phyloP scores from a whole-genome alignment of 2,888 invertebrate species.

The Thelaira solivaga region DNA sequence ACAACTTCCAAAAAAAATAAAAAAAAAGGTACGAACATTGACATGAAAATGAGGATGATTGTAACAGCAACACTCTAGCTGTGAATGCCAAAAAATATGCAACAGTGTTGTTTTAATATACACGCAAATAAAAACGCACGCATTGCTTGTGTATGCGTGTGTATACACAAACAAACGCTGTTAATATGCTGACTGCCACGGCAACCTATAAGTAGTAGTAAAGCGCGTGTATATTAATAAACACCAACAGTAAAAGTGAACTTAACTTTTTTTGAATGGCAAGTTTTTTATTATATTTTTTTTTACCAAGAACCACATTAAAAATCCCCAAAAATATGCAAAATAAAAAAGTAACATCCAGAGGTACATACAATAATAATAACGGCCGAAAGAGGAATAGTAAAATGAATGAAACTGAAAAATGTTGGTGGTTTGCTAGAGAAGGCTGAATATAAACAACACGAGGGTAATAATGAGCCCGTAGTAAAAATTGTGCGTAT shows the following conservation, averaged over 20 bases:
- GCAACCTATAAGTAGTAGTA: constrained; percentile 33
- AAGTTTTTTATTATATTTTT: constrained; percentile 23
- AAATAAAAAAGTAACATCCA: constrained; percentile 10
- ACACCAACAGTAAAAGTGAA: constrained; percentile 57
- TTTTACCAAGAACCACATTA: constrained; percentile 52
- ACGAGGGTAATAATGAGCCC: constrained; percentile 34
- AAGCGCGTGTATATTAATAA: constrained; percentile 50
- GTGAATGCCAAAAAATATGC: constrained; percentile 34
- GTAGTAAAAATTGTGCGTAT: constrained; percentile 24
- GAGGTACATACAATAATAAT: constrained; percentile 25
- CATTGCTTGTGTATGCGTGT: neutral
- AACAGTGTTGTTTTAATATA: constrained; percentile 36
- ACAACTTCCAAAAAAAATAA: constrained; percentile 52
- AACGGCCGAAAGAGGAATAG: constrained; percentile 41
- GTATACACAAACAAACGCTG: neutral
- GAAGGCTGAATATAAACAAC: neutral
- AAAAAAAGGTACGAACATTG: constrained; percentile 25
- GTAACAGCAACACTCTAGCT: constrained; percentile 26
- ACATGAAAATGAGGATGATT: constrained; percentile 41
- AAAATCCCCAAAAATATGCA: constrained; percentile 50
- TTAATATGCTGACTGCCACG: neutral
- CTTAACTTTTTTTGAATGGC: constrained; percentile 34
- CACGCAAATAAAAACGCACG: constrained; percentile 28
- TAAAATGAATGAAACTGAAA: constrained; percentile 38
- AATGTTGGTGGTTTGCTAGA: constrained; percentile 4